Conservation (phyloP, 2,888 invertebrate species). For the Bellardia bayeri region DNA sequence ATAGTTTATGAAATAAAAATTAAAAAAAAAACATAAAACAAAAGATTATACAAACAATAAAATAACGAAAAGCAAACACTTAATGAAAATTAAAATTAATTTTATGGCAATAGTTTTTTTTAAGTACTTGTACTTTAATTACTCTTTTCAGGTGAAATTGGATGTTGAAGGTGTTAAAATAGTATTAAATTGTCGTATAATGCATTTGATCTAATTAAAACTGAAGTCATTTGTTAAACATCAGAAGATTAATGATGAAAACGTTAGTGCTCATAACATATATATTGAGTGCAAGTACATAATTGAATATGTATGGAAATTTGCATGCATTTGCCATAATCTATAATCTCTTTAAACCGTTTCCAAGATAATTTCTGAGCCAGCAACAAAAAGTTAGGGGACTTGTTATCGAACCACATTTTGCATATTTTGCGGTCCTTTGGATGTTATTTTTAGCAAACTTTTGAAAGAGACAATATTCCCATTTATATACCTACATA, state of each 20-base stretch:
- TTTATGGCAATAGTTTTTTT: background rate
- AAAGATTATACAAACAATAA: background rate
- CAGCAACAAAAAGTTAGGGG: too few relatives aligned
- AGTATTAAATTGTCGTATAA: background rate
- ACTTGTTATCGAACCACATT: too few relatives aligned
- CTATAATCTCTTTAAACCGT: background rate
- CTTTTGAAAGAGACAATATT: too few relatives aligned
- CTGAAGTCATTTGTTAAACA: background rate
- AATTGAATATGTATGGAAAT: conserved; percentile 6
- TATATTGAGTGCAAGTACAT: background rate
- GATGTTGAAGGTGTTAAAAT: too few relatives aligned
- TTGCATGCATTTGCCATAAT: background rate
- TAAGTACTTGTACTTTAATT: background rate
- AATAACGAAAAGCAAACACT: background rate
- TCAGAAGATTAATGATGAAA: conserved; percentile 19
- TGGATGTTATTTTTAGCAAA: too few relatives aligned
- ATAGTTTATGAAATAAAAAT: conserved; percentile 7
- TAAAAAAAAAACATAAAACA: background rate
- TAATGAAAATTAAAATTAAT: background rate
- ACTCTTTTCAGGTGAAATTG: too few relatives aligned
- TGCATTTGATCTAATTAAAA: background rate
- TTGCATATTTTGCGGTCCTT: too few relatives aligned
- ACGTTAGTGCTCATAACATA: background rate
- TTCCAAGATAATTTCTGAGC: background rate
- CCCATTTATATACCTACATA: too few relatives aligned